Percentiles rank a stretch among this genome's conserved stretches.
Conservation (phyloP, 37 sponge, comb jelly and placozoan species). For the Bolinopsis microptera region DNA sequence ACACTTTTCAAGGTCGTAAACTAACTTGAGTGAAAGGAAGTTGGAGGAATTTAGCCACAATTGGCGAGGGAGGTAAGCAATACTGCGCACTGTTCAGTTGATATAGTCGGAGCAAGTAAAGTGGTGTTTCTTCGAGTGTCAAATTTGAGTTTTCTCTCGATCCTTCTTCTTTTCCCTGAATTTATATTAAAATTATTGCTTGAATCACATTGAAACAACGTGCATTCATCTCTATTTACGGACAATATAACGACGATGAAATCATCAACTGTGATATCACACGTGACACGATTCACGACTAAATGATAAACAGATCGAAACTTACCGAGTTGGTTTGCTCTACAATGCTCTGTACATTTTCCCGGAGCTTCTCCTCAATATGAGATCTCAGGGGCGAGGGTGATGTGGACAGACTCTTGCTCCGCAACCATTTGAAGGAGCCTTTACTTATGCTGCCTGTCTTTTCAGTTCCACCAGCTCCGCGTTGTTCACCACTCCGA, state of each 20-base stretch:
- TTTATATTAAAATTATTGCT: background rate
- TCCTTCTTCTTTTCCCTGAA: background rate
- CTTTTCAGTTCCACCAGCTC: background rate
- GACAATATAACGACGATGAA: too few relatives aligned
- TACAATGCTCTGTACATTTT: constrained; percentile 53
- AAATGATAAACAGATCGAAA: too few relatives aligned
- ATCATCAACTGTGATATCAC: too few relatives aligned
- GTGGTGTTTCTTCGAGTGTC: constrained; percentile 63
- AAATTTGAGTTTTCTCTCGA: background rate
- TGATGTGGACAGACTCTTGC: constrained; percentile 53
- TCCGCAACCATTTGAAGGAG: constrained; percentile 18
- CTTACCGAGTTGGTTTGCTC: constrained; percentile 64
- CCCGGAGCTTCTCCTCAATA: constrained; percentile 55
- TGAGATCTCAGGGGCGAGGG: constrained; percentile 41
- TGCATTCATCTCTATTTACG: too few relatives aligned
- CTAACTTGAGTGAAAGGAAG: constrained; percentile 47
- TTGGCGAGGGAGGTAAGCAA: constrained; percentile 25
- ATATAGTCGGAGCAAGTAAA: background rate
- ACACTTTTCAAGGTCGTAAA: too few relatives aligned
- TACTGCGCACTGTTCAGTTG: constrained; percentile 58
- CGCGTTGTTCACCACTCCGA: background rate
- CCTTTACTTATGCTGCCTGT: constrained; percentile 38
- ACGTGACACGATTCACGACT: too few relatives aligned
- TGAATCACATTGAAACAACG: background rate
- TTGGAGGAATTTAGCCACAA: constrained; percentile 41